Evolutionary conservation across 2,888 invertebrate genomes (phyloP), one percentile per base, ranked within the genome.

Genomic region (Myopa testacea): DNA sequence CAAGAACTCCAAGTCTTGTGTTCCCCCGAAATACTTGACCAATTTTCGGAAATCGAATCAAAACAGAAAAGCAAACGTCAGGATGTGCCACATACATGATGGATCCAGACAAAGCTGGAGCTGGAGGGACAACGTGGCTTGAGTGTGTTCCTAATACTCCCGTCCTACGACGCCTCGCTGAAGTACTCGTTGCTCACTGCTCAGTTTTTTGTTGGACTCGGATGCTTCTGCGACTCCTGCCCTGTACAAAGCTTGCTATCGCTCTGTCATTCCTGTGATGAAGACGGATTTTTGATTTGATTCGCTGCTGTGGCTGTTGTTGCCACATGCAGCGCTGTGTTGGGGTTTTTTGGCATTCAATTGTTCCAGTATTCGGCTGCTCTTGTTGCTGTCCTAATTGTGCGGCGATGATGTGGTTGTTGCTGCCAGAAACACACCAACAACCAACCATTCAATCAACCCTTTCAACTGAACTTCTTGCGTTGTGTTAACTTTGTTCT

Each of bases 281-380:
- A 75, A 69, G 69, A 75, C 58, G 69, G 75, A 75, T 69, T 75
- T 68, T 60, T 69, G 68, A 68, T 68, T 65, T 67, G 45, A 45
- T 50, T 76, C 67, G 63, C 70, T 40, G 63, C 52, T 55, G 74
- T 65, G 62, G 38, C 63, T 60, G 71, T 37, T 70, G 70, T 34
- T 70, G 7, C 50, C 71, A 71, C 71, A 63, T 74, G 50, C 71
- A 71, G 55, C 69, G 70, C 65, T 67, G 65, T 38, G 60, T 78
- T 78, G 69, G 38, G 77, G 78, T 63, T 77, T 78, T 72, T 78
- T 78, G 60, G 65, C 70, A 67, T 67, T 72, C 70, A 75, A 73
- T 72, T 65, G 55, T 60, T 63, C 52, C 50, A 16, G 26, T 52
- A 50, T 63, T 45, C n/a, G 75, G 19, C 55, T 73, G 74, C 50